Evolutionary conservation across 2,888 invertebrate species (phyloP), one percentile per base, ranked within the genome.

Genomic region (Chrysolina americana): DNA sequence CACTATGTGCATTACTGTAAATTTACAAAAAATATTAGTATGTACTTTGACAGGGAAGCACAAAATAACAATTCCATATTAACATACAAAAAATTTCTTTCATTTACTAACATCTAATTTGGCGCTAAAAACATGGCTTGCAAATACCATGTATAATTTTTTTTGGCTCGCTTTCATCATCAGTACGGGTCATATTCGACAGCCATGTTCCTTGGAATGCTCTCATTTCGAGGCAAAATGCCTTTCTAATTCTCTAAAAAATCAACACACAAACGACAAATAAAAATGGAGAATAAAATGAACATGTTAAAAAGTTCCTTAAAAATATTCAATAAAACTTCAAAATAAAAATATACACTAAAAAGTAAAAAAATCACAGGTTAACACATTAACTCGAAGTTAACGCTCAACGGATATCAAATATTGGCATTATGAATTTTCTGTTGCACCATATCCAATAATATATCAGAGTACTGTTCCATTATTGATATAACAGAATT

Each of bases 381-480:
- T 79, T 77, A 79, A 77, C 79, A 80, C 69, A 71, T 78, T 64
- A 79, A 76, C 65, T 79, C 79, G 48, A 79, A 79, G 66, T 80
- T 78, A 56, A 80, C 80, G 23, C 71, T 76, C 71, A 80, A 41
- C 74, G 76, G 76, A 70, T 79, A 81, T 84, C 84, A 85, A 83
- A 84, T 84, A 73, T 85, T 86, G 48, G 83, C 80, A 73, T 82
- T 84, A 71, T 85, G 85, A 86, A 92, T 91, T 81, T 90, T 89
- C 82, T 92, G 91, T 82, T 92, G 92, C 86, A 92, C 91, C 88
- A 92, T 89, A 70, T 88, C 90, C 70, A 92, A 85, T 59, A 92
- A 86, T 82, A 91, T 88, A 78, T 92, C 92, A 13, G 91, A 91
- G 83, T 91, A 92, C 82, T 92, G 92, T 81, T 92, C 91, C 90